Base-by-base conservation (phyloP, 2,888 invertebrate genomes). In the Andrena trimmerana region DNA sequence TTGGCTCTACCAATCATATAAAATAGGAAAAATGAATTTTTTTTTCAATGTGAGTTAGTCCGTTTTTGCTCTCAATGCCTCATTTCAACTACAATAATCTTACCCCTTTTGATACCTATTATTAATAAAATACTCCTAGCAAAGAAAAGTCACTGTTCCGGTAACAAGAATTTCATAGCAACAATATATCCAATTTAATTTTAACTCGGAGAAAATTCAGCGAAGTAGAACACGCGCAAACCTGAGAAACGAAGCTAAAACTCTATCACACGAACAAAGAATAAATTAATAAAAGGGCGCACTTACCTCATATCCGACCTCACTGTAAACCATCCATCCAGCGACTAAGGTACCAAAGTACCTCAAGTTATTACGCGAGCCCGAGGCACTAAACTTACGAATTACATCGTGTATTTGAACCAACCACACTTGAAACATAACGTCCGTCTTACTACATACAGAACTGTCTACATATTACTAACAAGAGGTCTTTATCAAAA, bases 261-360 rank as follows among this genome's bases (percentile, higher is more conserved):
- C 31, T 31, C 29, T 33, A 27, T 7, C 60, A 29, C 50, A 69
- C 50, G 52, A 69, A 54, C 42, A 29, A 33, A 29, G 10, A 52
- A 72, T 20, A 54, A 62, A 54, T 79, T 65, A 36, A 50, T 52
- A 57, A 29, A 4, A 27, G 16, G 20, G 7, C 24, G 29, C 52
- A 70, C 79, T 79, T 70, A 77, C 77, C 79, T 77, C 77, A 60
- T 16, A 42, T 62, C 54, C 78, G 66, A 67, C 8, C n/a, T 57
- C 48, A 13, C 33, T 29, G n/a, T 33, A 6, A 16, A 33, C 48
- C 16, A 36, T 62, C 20, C 27, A 57, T 73, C 29, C 29, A 3
- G 5, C 6, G 6, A 24, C n/a, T 20, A 20, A 13, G 16, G 52
- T 63, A 62, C 31, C 52, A 10, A 20, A 31, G 36, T 50, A 59